These are phyloP conservation scores for Oreochromis tanganicae DNA, from an alignment of 2,113 vertebrate species.

Conservation along the genomic window DNA sequence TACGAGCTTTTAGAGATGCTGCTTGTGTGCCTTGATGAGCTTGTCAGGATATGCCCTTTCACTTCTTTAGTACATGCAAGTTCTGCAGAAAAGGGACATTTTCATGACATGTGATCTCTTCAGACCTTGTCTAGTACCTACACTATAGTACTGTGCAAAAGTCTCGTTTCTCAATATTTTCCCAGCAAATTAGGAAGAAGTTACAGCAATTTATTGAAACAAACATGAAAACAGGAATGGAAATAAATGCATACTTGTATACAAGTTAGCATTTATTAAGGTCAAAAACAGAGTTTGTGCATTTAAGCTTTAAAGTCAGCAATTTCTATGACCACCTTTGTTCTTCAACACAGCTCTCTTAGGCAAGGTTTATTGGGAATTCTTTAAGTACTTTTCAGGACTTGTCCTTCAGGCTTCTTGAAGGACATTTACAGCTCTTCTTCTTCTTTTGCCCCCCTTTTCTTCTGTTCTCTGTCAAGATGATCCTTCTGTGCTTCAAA, in stretches of 20 bases:
- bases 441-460: background rate
- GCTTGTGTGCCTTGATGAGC: background rate
- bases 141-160: background rate
- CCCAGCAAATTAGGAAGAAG: background rate
- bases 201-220: background rate
- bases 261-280: background rate
- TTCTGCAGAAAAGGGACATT: background rate
- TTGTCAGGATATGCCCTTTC: background rate
- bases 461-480: background rate
- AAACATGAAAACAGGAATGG: background rate
- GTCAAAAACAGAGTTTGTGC: background rate
- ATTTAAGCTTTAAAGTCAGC: background rate
- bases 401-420: background rate
- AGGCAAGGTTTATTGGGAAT: background rate
- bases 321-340: background rate
- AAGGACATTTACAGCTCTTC: background rate
- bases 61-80: background rate
- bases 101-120: background rate
- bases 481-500: background rate
- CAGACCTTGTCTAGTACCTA: background rate
- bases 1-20: background rate
- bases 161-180: background rate
- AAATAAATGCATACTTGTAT: background rate
- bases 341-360: background rate
- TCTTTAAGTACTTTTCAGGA: background rate